These are phyloP conservation scores for Corythornis cristatus DNA, from an alignment of 2,113 vertebrate species.

Conservation along the genomic window DNA sequence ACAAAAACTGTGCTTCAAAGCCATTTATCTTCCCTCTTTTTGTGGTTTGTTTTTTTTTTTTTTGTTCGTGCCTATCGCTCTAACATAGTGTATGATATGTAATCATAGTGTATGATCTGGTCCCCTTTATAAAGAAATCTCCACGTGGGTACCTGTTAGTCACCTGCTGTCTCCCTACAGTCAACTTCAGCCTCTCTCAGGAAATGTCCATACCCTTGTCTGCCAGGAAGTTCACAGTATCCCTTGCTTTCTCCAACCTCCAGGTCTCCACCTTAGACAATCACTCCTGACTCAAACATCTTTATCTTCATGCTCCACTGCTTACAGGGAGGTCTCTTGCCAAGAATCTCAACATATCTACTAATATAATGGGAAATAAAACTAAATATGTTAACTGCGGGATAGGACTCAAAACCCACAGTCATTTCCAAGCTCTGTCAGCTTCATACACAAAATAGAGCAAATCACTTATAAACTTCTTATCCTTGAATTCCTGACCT, in stretches of 20 bases:
- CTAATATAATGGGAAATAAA: neutral
- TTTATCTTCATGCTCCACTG: neutral
- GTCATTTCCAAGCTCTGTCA: neutral
- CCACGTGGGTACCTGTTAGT: neutral
- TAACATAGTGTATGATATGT: neutral
- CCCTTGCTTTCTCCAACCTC: neutral
- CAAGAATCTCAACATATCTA: neutral
- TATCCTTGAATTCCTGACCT: accelerated
- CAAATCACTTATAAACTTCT: neutral
- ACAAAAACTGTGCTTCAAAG: neutral
- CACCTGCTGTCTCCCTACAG: neutral
- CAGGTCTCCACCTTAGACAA: neutral
- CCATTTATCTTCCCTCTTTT: neutral
- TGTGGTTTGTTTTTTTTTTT: neutral
- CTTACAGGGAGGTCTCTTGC: neutral
- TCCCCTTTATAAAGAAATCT: neutral
- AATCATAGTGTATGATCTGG: neutral
- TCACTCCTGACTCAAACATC: neutral
- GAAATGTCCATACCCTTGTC: neutral
- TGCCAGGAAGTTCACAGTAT: neutral
- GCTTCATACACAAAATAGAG: neutral
- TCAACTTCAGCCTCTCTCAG: neutral
- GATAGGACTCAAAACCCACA: neutral
- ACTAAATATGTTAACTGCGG: neutral
- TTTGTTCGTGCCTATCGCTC: neutral